phyloP scores from a whole-genome alignment of 64 coral and sea anemone species.

The Porites australiensis region DNA sequence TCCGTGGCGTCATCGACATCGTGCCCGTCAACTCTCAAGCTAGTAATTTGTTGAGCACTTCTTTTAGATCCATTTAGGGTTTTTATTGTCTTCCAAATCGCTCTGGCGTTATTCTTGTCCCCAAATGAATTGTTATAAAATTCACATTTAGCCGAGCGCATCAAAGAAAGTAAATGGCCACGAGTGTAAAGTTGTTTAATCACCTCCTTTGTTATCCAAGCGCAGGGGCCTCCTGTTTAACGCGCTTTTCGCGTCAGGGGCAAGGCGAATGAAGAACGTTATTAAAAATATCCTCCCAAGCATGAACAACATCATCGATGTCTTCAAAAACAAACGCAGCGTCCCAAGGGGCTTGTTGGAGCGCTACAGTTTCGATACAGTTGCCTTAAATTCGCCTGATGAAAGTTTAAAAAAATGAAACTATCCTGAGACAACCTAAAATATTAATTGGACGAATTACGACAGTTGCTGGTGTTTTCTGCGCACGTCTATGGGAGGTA shows the following conservation, averaged over 20 bases:
- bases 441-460: too few species aligned
- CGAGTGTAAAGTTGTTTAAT: not conserved
- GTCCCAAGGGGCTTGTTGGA: conserved; percentile 23
- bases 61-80: not conserved
- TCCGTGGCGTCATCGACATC: too few species aligned
- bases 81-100: not conserved
- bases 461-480: too few species aligned
- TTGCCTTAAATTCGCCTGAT: too few species aligned
- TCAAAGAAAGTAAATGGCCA: not conserved
- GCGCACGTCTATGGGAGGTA: too few species aligned
- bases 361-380: too few species aligned
- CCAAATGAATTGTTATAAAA: not conserved
- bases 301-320: conserved; percentile 19
- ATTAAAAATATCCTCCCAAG: conserved; percentile 22
- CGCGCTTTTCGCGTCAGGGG: conserved; percentile 24
- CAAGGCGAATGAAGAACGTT: conserved; percentile 18
- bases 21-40: not conserved
- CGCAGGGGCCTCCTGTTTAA: not conserved
- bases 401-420: too few species aligned
- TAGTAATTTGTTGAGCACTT: too few species aligned
- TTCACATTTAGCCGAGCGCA: not conserved
- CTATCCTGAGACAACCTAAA: too few species aligned
- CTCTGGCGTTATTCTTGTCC: not conserved
- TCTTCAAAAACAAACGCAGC: conserved; percentile 34
- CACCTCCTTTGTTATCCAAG: not conserved